phyloP scores from a whole-genome alignment of 2,888 invertebrate species.

The Drosophila mettleri region DNA sequence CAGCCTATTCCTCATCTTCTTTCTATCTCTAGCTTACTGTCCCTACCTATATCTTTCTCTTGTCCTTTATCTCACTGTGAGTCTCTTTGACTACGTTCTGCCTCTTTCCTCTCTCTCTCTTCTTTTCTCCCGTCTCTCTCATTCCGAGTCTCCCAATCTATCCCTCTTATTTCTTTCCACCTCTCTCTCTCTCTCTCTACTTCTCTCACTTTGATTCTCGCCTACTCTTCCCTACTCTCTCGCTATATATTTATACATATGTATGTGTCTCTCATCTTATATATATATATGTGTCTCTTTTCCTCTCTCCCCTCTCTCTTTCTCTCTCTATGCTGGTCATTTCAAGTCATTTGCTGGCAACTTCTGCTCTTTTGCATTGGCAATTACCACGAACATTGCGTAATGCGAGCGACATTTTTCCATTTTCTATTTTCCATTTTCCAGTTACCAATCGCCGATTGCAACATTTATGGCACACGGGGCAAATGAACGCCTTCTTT shows the following conservation, averaged over 20 bases:
- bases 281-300: too few relatives aligned
- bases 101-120: background rate
- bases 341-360: background rate
- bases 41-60: too few relatives aligned
- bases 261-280: too few relatives aligned
- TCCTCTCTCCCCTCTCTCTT: background rate
- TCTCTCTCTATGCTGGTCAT: background rate
- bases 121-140: background rate
- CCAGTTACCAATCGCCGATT: background rate
- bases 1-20: too few relatives aligned
- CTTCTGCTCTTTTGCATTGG: background rate
- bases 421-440: background rate
- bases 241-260: too few relatives aligned
- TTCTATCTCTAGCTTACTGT: too few relatives aligned
- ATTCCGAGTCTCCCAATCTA: too few relatives aligned
- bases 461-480: conserved; percentile 10
- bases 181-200: background rate
- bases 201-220: background rate
- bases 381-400: conserved; percentile 1
- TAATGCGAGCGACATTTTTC: background rate
- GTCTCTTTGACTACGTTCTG: too few relatives aligned
- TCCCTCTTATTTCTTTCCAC: background rate
- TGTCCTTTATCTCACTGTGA: too few relatives aligned
- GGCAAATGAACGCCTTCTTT: conserved; percentile 17
- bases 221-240: background rate